Base-by-base conservation (phyloP, 2,797 vertebrate species). In the Menidia menidia region DNA sequence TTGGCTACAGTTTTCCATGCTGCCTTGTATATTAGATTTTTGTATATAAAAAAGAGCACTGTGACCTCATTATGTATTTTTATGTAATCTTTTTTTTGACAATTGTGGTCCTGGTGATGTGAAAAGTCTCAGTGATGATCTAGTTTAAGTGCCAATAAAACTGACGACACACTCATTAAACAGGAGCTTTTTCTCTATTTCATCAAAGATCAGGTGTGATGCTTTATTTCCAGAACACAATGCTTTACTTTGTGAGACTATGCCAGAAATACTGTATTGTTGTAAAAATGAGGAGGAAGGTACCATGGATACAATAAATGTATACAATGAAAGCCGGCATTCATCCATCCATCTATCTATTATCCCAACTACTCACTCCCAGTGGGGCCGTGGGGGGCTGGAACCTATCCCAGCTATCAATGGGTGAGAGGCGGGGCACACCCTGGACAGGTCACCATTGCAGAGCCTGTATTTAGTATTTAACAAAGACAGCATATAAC, bases 71-170 rank as follows among this genome's bases (percentile, higher is more conserved):
- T 48, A 30, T 55, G 30, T 10, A 16, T 41, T 65, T n/a, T 54
- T 60, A 30, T 42, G 57, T 50, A 18, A 4, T 3, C 16, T 25
- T 50, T 0, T 3, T 58, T 62, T 59, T 53, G 48, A 3, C 54
- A 47, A 58, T 57, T 80, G 71, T 64, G 4, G 31, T 80, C 45
- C 16, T 15, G 44, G 25, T 66, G 13, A 65, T 76, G 61, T 74
- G 13, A 73, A 53, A 67, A 2, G 1, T 58, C 18, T 77, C 4
- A 60, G 30, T 71, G n/a, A 56, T 61, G 31, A 56, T 68, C 19
- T 58, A 55, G 59, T 60, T 64, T 1, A 83, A 77, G 69, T 75
- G 82, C 68, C 75, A 80, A 78, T 80, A 79, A 80, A 84, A 45
- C 62, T 60, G 45, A 18, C 77, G 51, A 71, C 51, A 52, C 63